phyloP scores from a whole-genome alignment of 2,888 invertebrate species.

The Eilema depressum region DNA sequence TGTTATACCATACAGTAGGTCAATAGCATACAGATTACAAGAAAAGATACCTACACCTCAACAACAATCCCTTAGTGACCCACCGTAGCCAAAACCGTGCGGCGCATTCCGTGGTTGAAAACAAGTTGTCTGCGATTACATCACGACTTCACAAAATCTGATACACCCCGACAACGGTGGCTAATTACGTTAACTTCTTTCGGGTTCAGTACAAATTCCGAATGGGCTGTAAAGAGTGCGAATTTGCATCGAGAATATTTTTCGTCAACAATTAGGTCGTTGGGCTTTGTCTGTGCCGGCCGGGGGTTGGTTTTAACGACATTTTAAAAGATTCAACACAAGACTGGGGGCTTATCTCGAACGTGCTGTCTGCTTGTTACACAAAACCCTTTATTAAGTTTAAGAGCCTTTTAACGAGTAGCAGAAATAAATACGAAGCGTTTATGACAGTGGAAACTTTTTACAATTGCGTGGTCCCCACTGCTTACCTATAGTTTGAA shows the following conservation, averaged over 20 bases:
- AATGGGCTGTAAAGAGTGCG: constrained; percentile 84
- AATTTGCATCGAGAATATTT: constrained; percentile 86
- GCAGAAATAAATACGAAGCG: constrained; percentile 84
- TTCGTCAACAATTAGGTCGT: constrained; percentile 85
- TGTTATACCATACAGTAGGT: neutral
- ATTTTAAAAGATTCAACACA: constrained; percentile 85
- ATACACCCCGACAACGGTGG: constrained; percentile 64
- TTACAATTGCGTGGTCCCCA: constrained; percentile 66
- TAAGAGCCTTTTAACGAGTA: constrained; percentile 83
- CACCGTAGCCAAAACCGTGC: constrained; percentile 6
- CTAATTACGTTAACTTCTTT: constrained; percentile 83
- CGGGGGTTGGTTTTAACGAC: constrained; percentile 84
- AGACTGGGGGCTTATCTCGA: constrained; percentile 81
- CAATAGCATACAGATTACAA: constrained; percentile 2
- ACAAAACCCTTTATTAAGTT: constrained; percentile 86
- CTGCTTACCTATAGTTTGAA: neutral
- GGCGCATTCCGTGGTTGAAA: constrained; percentile 42
- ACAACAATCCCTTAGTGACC: constrained; percentile 10
- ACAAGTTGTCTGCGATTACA: constrained; percentile 50
- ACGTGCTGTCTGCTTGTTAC: constrained; percentile 79
- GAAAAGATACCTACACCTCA: constrained; percentile 10
- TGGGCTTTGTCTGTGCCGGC: constrained; percentile 79
- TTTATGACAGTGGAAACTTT: constrained; percentile 73
- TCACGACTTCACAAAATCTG: constrained; percentile 62
- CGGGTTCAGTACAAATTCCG: constrained; percentile 80